Percentiles rank a stretch among this genome's conserved stretches.
Evolutionary conservation across 1,140 invertebrate genomes (phyloP).

Genomic region (Eciton burchellii): DNA sequence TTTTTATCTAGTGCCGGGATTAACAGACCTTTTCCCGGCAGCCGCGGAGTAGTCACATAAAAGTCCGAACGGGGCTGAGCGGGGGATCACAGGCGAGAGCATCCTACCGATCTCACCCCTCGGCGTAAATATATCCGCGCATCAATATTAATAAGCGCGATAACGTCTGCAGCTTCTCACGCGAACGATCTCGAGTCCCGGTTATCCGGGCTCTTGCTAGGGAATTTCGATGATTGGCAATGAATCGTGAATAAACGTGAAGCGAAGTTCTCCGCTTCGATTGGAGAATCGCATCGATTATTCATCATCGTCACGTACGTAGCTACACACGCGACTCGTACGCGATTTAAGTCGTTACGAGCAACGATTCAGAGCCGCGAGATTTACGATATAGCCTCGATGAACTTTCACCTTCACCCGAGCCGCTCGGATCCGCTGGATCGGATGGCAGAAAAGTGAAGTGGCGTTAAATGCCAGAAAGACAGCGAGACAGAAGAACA

Average conservation of each 20-base stretch:
- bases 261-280: no score
- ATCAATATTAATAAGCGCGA: slow-evolving; percentile 29
- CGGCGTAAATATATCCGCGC: slow-evolving; percentile 14
- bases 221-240: not conserved
- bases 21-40: slow-evolving; percentile 19
- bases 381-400: slow-evolving; percentile 42
- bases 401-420: slow-evolving; percentile 47
- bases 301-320: no score
- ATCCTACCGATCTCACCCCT: not conserved
- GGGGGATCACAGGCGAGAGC: not conserved
- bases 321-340: not conserved
- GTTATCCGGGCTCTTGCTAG: not conserved
- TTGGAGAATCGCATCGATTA: no score
- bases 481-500: no score
- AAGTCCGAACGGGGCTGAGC: not conserved
- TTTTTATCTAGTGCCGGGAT: slow-evolving; percentile 48
- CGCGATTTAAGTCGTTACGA: not conserved
- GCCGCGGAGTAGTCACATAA: slow-evolving; percentile 10
- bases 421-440: slow-evolving; percentile 26
- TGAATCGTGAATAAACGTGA: slow-evolving; percentile 19
- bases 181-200: not conserved
- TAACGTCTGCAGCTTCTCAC: slow-evolving; percentile 19
- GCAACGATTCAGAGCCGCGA: slow-evolving; percentile 17
- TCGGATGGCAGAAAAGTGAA: slow-evolving; percentile 55
- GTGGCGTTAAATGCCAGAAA: not conserved